These are phyloP conservation scores for Rotaria magnacalcarata DNA, from an alignment of 2,888 invertebrate genomes.

Conservation along the genomic window DNA sequence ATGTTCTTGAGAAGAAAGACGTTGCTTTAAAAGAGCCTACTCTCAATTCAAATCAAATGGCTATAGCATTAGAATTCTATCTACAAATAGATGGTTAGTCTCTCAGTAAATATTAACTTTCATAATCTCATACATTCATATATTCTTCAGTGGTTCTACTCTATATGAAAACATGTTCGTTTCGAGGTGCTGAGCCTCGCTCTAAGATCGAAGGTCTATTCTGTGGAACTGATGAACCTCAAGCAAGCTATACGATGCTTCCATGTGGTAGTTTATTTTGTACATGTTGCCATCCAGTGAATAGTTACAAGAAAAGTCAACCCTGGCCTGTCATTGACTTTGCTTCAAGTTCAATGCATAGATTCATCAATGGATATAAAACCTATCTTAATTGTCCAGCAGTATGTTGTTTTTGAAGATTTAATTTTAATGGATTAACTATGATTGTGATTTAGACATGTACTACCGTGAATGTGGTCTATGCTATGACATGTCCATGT, in stretches of 20 bases:
- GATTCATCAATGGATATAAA: neutral
- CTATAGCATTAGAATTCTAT: neutral
- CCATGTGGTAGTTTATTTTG: no score
- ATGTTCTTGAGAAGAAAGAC: neutral
- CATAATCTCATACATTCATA: no score
- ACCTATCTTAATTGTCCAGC: neutral
- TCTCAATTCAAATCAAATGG: neutral
- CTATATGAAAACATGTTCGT: no score
- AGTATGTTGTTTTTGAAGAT: neutral
- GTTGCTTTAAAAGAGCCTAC: neutral
- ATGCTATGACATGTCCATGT: constrained; percentile 31
- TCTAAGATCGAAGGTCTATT: no score
- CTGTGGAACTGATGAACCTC: no score
- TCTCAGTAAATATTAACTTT: no score
- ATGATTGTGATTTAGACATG: neutral
- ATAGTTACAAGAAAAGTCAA: no score
- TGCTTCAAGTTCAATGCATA: neutral
- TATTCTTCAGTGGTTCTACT: no score
- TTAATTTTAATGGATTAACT: neutral
- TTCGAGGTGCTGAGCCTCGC: no score
- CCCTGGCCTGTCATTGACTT: neutral
- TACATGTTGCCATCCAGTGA: no score
- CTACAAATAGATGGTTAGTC: no score
- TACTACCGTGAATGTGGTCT: neutral
- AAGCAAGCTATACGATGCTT: no score